Base-by-base conservation (phyloP, 1,140 invertebrate genomes). In the Cataglyphis hispanica region DNA sequence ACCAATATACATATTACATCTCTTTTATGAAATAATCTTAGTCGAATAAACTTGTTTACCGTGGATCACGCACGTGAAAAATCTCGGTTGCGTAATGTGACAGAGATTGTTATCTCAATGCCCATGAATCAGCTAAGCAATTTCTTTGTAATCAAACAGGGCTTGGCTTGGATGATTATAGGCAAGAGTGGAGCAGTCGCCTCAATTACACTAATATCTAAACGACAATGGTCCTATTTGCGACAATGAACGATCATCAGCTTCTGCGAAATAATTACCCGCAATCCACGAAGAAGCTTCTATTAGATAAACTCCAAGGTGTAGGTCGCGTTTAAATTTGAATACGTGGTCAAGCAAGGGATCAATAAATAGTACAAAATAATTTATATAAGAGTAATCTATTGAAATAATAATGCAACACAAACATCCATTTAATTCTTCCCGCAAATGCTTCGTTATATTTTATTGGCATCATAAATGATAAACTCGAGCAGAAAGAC, bases 201-300 rank as follows among this genome's bases (percentile, higher is more conserved):
- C 66, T 80, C 60, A 75, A 87, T 90, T 89, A 56, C 87, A 53
- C 78, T 69, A 56, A 46, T 66, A 67, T 69, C 88, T 87, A 84
- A 87, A 90, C 88, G 86, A 87, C 81, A 89, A 90, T 89, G 86
- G 87, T 86, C 81, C 88, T 90, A 67, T 87, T 90, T 81, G 81
- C 75, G n/a, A 61, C 88, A 61, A 90, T 90, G 85, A 90, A 87
- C 83, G 88, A 85, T 70, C 70, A 89, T 81, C 86, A 72, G 88
- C 64, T 37, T 86, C 43, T 13, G 70, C 63, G 72, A 76, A 87
- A 76, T 90, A 90, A 89, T 90, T 88, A 90, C 63, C 80, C 58
- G 69, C 88, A 87, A 87, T 22, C 37, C 56, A 61, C 72, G 67
- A 89, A 89, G 85, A 89, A 89, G 61, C 87, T 61, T 75, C 80